Evolutionary conservation across 1,140 invertebrate species (phyloP), one percentile per base, ranked within the genome.

Genomic region (Drosophila willistoni): DNA sequence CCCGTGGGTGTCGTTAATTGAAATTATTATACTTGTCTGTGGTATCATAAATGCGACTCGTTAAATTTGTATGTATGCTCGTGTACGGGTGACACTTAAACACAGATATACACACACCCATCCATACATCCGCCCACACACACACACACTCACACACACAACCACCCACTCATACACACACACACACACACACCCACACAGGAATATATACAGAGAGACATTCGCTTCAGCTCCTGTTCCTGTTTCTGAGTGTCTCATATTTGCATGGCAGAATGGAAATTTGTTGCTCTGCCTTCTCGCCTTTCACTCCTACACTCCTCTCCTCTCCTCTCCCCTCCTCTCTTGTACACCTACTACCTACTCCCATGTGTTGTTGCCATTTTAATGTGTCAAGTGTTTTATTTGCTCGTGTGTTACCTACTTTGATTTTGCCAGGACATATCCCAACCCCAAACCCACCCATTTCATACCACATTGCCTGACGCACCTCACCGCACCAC

Each of bases 381-480:
- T 89, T 89, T 89, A 89, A 89, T 89, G 84, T 89, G 84, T 89
- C 84, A 89, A 89, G 84, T 89, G 84, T 89, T 89, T 89, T 89
- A 89, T 89, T 89, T 89, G 84, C 85, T 78, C 84, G 77, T 87
- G 84, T 89, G 84, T 89, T 87, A 87, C 84, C 84, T 87, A 89
- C 84, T 87, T 89, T 87, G 84, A 89, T 89, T 89, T 89, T 89
- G 80, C 68, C 69, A 66, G 68, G 68, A 39, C 44, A 51, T 22
- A 51, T 44, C 42, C n/a, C 34, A 36, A 44, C 6, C n/a, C 14
- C 42, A 4, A 10, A 12, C 36, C 10, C 36, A 12, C 36, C 36
- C 36, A 13, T 4, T 12, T 12, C 36, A 39, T 39, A 7, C 14
- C 44, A 51, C 44, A 51, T 51, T 51, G 44, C 3, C 17, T 22